Evolutionary conservation across 2,113 vertebrate genomes (phyloP), one percentile per base, ranked within the genome.

Genomic region (Phyllopteryx taeniolatus): DNA sequence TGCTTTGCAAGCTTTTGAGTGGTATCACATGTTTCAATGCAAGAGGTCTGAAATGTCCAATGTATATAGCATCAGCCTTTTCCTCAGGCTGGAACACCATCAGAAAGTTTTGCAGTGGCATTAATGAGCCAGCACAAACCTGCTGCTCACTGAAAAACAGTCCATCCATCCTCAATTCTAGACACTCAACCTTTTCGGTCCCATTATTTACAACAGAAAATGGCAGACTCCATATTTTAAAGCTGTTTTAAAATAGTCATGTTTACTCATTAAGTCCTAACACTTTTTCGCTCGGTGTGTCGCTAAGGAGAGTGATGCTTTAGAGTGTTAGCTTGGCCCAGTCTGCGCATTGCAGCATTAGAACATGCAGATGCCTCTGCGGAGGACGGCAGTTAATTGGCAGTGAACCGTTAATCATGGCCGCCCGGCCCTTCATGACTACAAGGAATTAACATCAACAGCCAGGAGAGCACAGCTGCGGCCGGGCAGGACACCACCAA

Each of bases 401-500:
- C 81, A 84, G 79, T 85, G 85, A 87, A 87, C 87, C 64, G 79
- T 92, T 91, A 88, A 90, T 89, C 84, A 83, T 69, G 79, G 73
- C 77, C 66, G 67, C 66, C 72, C 39, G 63, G 71, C 60, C 79
- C 79, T 79, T 90, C 82, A 83, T 88, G 87, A 85, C 79, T 78
- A 74, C 76, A 74, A 85, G 67, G 84, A 90, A 90, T 89, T 84
- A 88, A 74, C 78, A 82, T 78, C 78, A 77, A 78, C 71, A 78
- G 78, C 80, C 74, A 77, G 68, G 72, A 84, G 79, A 80, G 73
- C 70, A 57, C 80, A 67, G 67, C 74, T 66, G 11, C 51, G 77
- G 53, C 75, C 20, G 35, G 59, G 67, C 72, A 73, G 77, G 70
- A 76, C 79, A 80, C 65, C 3, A 54, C 49, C 49, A 76, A 80